Conservation (phyloP, 1,140 invertebrate species). For the Eumeta japonica region DNA sequence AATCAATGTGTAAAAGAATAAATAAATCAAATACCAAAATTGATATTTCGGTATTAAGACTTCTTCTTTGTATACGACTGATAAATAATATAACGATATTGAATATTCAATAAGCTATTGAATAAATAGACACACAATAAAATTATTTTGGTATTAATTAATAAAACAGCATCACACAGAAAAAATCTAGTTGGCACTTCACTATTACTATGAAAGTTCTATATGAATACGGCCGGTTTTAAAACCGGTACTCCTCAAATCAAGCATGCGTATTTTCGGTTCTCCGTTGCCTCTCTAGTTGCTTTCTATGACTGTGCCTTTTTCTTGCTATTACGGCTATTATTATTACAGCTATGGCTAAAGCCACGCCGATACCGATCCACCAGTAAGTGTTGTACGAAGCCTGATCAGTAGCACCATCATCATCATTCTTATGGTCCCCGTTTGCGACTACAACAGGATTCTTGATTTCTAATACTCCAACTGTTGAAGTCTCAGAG, state of each 20-base stretch:
- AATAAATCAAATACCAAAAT: background rate
- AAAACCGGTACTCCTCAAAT: slow-evolving; percentile 56
- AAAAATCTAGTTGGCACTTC: background rate
- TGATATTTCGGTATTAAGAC: background rate
- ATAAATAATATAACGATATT: background rate
- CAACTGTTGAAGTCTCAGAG: slow-evolving; percentile 40
- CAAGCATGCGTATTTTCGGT: slow-evolving; percentile 42
- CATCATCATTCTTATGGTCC: slow-evolving; percentile 22
- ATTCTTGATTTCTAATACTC: slow-evolving; percentile 45
- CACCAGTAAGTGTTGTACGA: slow-evolving; percentile 50
- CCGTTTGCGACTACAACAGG: slow-evolving; percentile 24
- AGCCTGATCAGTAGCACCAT: slow-evolving; percentile 28
- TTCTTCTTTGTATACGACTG: too few relatives aligned
- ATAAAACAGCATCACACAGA: background rate
- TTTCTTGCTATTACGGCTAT: slow-evolving; percentile 46
- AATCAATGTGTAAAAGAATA: background rate
- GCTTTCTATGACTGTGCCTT: slow-evolving; percentile 44
- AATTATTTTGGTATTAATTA: background rate
- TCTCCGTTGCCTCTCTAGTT: slow-evolving; percentile 40
- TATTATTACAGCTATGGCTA: slow-evolving; percentile 37
- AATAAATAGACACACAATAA: background rate
- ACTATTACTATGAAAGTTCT: slow-evolving; percentile 12
- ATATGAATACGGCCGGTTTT: slow-evolving; percentile 29
- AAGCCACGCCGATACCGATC: slow-evolving; percentile 41
- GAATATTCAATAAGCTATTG: background rate